Conservation (phyloP, 2,888 invertebrate species). For the Netelia virgata region DNA sequence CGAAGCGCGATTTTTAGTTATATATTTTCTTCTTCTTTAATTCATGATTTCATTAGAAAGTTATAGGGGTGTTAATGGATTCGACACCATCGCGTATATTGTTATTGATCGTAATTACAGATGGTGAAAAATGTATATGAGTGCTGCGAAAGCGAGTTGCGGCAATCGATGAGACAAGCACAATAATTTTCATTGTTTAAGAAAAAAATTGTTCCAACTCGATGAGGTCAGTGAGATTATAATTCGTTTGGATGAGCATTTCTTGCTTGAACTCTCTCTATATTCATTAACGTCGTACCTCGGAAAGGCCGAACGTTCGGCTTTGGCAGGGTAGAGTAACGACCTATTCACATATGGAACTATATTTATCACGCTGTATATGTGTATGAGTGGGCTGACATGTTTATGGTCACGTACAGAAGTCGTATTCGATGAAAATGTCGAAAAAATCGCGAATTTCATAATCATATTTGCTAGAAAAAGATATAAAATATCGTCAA, state of each 20-base stretch:
- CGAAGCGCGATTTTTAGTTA: constrained; percentile 19
- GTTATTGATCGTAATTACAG: constrained; percentile 26
- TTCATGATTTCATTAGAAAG: background rate
- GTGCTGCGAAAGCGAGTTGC: constrained; percentile 56
- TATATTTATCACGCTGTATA: constrained; percentile 64
- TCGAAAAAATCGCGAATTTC: too few species aligned
- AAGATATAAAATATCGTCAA: too few species aligned
- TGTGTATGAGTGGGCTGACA: constrained; percentile 21
- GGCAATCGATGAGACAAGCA: constrained; percentile 39
- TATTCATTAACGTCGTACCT: constrained; percentile 79
- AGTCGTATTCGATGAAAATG: too few species aligned
- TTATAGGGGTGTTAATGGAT: background rate
- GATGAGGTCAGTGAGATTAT: constrained; percentile 19
- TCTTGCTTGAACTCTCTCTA: constrained; percentile 56
- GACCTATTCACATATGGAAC: constrained; percentile 82
- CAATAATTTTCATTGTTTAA: constrained; percentile 4
- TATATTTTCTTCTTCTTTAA: background rate
- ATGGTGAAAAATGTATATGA: constrained; percentile 26
- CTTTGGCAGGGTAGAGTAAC: constrained; percentile 80
- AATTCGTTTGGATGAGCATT: constrained; percentile 1
- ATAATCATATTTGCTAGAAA: too few species aligned
- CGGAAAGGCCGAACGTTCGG: constrained; percentile 81
- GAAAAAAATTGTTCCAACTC: constrained; percentile 6
- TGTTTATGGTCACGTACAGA: constrained; percentile 1
- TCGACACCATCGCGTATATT: background rate